These are phyloP conservation scores for Pterocles orientalis DNA, from an alignment of 2,113 vertebrate species.

Conservation along the genomic window DNA sequence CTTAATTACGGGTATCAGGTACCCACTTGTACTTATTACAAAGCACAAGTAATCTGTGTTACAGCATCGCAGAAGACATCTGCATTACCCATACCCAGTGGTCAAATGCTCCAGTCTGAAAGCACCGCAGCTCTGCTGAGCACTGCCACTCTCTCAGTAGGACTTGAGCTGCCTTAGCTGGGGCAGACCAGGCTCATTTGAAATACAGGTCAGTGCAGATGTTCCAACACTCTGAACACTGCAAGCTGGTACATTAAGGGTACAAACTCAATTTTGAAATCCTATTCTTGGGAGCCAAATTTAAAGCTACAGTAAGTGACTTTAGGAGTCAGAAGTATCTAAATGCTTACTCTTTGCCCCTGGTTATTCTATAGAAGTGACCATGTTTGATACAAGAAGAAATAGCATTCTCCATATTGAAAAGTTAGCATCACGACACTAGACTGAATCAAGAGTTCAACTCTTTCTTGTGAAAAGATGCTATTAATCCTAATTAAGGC, in stretches of 20 bases:
- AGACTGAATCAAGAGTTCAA: background rate
- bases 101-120: background rate
- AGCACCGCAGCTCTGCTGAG: rapidly evolving
- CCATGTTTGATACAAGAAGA: background rate
- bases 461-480: background rate
- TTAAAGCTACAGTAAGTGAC: background rate
- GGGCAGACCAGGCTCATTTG: background rate
- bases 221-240: background rate
- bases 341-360: background rate
- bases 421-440: background rate
- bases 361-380: background rate
- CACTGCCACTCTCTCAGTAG: rapidly evolving
- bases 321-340: background rate
- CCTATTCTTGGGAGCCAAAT: background rate
- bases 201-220: background rate
- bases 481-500: background rate
- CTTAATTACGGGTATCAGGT: background rate
- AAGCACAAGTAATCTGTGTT: background rate
- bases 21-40: background rate
- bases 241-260: background rate
- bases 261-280: background rate
- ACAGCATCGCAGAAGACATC: background rate
- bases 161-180: background rate
- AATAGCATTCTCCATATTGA: background rate
- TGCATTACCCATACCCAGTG: no score